Percentiles rank a stretch among this genome's conserved stretches.
These are phyloP conservation scores for Hydractinia symbiolongicarpus DNA, from an alignment of 30 jellyfish, hydroid and myxozoan genomes.

Conservation along the genomic window DNA sequence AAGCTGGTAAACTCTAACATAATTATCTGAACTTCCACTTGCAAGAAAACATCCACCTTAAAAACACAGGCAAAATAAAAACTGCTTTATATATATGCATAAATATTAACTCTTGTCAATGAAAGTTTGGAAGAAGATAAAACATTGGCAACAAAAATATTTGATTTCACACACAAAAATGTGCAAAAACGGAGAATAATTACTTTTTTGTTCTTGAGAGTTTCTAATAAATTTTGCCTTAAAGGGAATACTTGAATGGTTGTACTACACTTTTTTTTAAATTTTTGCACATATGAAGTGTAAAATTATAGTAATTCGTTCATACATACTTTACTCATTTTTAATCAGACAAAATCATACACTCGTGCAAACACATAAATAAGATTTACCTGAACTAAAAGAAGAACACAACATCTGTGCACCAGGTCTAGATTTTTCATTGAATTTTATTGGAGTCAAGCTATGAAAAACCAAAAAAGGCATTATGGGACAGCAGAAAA, in stretches of 20 bases:
- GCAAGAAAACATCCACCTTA: constrained; percentile 89
- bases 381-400: constrained; percentile 83
- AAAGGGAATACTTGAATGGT: too few species aligned
- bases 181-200: too few species aligned
- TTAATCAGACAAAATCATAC: too few species aligned
- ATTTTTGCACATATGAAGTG: too few species aligned
- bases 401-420: constrained; percentile 97
- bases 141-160: neutral
- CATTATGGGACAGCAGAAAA: neutral
- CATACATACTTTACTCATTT: too few species aligned
- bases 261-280: too few species aligned
- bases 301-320: too few species aligned
- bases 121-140: neutral
- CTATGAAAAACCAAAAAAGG: constrained; percentile 34
- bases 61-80: neutral
- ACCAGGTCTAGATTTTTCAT: constrained; percentile 89
- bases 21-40: constrained; percentile 89
- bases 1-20: constrained; percentile 76
- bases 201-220: too few species aligned
- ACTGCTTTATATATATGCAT: neutral
- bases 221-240: too few species aligned
- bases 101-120: neutral
- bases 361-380: neutral
- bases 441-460: constrained; percentile 70
- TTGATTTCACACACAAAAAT: neutral